Evolutionary conservation across 2,797 vertebrate genomes (phyloP), one percentile per base, ranked within the genome.

Genomic region (Microtus agrestis): DNA sequence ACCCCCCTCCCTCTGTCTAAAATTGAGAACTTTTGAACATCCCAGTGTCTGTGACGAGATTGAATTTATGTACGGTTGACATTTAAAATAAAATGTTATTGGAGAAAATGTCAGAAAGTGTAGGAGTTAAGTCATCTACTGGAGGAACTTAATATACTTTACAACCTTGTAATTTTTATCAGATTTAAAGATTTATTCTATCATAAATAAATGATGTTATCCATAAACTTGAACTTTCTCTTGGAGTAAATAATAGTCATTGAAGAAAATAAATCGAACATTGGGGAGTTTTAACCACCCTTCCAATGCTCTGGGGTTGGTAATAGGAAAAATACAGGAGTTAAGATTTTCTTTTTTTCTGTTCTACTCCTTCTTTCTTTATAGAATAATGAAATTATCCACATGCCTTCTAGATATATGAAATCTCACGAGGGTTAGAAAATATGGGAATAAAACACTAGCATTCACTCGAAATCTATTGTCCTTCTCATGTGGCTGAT

Each of bases 111-210:
- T 97, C 85, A 97, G 73, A 95, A 91, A 93, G 82, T 95, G 59
- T 91, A 97, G 31, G 95, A 97, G 89, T 95, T 91, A 97, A 98
- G 94, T 97, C 97, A 95, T 97, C 93, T 97, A 84, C 97, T 97
- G 94, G 89, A 93, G 95, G 79, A 96, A 96, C 93, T 97, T 96
- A 96, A 97, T 97, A 96, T 96, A 96, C 80, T 97, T 96, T 96
- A 96, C 88, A 98, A 95, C 91, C 85, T 96, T 98, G 93, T 97
- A 97, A 98, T 97, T 97, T 97, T 98, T 97, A 98, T 96, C 90
- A 93, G 95, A 96, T 97, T 97, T 97, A 88, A 91, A 97, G 93
- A 97, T 96, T 96, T 93, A 89, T 96, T 97, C 85, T 97, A 94
- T 97, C 86, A 96, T 97, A 94, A 97, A 97, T 97, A 95, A 96